Percentiles rank a stretch among this genome's conserved stretches.
Evolutionary conservation across 2,888 invertebrate species (phyloP).

Genomic region (Lepidocyrtinus sp.): DNA sequence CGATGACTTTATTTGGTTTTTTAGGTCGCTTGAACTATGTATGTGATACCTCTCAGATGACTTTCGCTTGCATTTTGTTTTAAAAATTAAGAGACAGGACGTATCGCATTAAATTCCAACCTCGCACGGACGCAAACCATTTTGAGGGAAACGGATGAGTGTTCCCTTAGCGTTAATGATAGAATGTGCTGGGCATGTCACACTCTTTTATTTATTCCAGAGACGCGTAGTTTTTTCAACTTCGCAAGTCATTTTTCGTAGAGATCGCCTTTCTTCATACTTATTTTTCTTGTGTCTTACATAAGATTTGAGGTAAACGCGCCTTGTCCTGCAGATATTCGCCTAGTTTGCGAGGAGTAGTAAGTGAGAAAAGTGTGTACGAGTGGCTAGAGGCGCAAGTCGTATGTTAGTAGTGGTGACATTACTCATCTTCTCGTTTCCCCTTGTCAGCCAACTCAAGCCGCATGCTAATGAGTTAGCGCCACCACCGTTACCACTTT

Average conservation of each 20-base stretch:
- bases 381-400: conserved; percentile 13
- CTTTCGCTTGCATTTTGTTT: too few species aligned
- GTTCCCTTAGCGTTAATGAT: background rate
- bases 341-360: background rate
- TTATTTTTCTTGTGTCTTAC: conserved; percentile 28
- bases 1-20: too few species aligned
- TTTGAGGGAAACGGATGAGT: too few species aligned
- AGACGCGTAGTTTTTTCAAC: background rate
- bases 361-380: conserved; percentile 5
- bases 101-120: too few species aligned
- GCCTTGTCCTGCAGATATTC: background rate
- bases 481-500: conserved; percentile 59
- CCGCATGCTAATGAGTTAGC: conserved; percentile 67
- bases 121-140: too few species aligned
- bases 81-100: too few species aligned
- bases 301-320: background rate
- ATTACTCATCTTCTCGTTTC: conserved; percentile 66
- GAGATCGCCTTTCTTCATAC: conserved; percentile 15
- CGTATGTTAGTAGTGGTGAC: conserved; percentile 58
- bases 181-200: background rate
- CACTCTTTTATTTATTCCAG: background rate
- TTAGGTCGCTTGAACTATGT: too few species aligned
- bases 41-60: too few species aligned
- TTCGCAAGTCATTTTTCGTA: background rate
- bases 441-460: conserved; percentile 66